Evolutionary conservation across 2,888 invertebrate genomes (phyloP), one percentile per base, ranked within the genome.

Genomic region (Xanthorhoe spadicearia): DNA sequence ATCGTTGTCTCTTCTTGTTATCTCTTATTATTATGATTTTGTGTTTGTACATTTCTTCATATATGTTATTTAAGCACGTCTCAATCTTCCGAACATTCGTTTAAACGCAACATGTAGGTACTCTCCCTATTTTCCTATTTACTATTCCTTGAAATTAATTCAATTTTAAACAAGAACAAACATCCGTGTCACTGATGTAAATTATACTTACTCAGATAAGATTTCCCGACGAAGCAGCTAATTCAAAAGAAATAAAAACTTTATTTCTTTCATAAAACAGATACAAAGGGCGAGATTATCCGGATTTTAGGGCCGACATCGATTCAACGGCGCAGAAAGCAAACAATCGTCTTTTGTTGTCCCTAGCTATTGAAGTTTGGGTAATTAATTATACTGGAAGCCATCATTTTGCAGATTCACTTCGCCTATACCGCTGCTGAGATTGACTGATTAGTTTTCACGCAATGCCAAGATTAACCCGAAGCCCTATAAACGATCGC

Each of bases 331-430:
- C 82, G 84, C 77, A 86, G 86, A 87, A 85, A 83, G 88, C 87
- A 89, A 90, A 91, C 90, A 90, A 91, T 90, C 85, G 86, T 83
- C 90, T 89, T 88, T 91, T 91, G 91, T 90, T 84, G 83, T 80
- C 83, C 78, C 78, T 78, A 79, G 81, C 90, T 83, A 89, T 90
- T 90, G 86, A 90, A 89, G 85, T 85, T 85, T 75, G 77, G 85
- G 85, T 88, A 89, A 92, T 91, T 92, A 91, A 91, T 91, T 90
- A 90, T 82, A 83, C 79, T 74, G 74, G 78, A 81, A 82, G 83
- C 82, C 85, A 86, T 84, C 86, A 86, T 86, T 88, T 87, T 83
- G 85, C 85, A 85, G 88, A 86, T 88, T 89, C 86, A 88, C 87
- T 85, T 83, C 84, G 79, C 77, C 79, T 77, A 77, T 82, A 19